phyloP scores from a whole-genome alignment of 2,113 vertebrate species.

The Phaetusa simplex region DNA sequence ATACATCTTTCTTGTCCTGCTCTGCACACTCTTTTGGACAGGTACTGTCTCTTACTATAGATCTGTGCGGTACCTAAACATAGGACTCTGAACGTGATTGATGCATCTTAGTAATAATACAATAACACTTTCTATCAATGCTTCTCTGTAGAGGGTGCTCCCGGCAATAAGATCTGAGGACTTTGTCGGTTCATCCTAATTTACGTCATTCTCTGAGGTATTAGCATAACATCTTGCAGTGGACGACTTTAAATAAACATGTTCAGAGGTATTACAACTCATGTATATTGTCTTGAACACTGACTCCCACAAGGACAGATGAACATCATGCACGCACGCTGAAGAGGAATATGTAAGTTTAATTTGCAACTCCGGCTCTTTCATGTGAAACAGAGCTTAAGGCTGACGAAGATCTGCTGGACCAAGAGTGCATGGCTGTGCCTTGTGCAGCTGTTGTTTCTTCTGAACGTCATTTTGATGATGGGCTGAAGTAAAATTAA shows the following conservation, averaged over 20 bases:
- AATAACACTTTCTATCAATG: background rate
- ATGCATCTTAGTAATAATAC: background rate
- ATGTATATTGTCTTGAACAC: background rate
- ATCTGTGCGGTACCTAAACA: background rate
- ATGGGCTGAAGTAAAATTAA: background rate
- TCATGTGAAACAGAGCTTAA: constrained; percentile 9
- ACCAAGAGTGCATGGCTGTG: background rate
- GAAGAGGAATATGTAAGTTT: background rate
- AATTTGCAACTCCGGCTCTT: background rate
- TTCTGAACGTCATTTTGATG: background rate
- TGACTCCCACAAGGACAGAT: background rate
- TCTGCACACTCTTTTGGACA: background rate
- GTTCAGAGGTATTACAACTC: background rate
- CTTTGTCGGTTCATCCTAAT: background rate
- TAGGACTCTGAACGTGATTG: background rate
- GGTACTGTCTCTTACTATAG: background rate
- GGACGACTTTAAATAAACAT: background rate
- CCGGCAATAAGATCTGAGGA: background rate
- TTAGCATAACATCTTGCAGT: background rate
- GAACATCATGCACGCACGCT: background rate
- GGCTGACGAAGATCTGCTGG: background rate
- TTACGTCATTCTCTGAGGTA: background rate
- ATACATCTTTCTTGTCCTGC: background rate
- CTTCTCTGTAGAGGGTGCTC: background rate
- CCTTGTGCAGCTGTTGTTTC: background rate